Base-by-base conservation (phyloP, 37 sponge, comb jelly and placozoan genomes). In the Halisarca cf. caerulea region DNA sequence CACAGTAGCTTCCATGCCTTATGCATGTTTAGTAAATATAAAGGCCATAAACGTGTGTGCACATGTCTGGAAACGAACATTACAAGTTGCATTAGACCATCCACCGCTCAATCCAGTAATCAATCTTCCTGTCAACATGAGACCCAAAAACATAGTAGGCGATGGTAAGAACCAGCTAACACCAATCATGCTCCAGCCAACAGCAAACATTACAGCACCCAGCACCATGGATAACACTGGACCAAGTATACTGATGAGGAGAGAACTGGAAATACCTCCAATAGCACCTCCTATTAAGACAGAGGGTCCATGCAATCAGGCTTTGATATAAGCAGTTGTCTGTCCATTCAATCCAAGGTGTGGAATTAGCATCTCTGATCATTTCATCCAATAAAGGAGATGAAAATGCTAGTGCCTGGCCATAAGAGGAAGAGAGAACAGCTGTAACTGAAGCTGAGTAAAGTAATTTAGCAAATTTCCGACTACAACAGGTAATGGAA, bases 61-160 rank as follows among this genome's bases (percentile, higher is more conserved):
- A n/a, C n/a, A n/a, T n/a, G n/a, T n/a, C n/a, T n/a, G n/a, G n/a
- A n/a, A n/a, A n/a, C n/a, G n/a, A n/a, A n/a, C n/a, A n/a, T n/a
- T n/a, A n/a, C n/a, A n/a, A n/a, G n/a, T n/a, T n/a, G n/a, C n/a
- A n/a, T n/a, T n/a, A n/a, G n/a, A n/a, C n/a, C n/a, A n/a, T n/a
- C n/a, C n/a, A n/a, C n/a, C n/a, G n/a, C n/a, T n/a, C 47, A 90
- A 81, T 32, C 94, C 94, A 33, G 91, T 88, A 18, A 94, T 11
- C 0, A 85, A 4, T 25, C 94, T 53, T 18, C 94, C 94, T 59
- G 82, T 68, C 20, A 81, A 58, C 14, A 90, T 14, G 34, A 86
- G 15, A 2, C 62, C 58, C 2, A 57, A n/a, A 45, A 92, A 89
- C 8, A 18, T 6, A 36, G 37, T 20, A 9, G 72, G 72, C 7